These are phyloP conservation scores for Eristalis pertinax DNA, from an alignment of 2,888 invertebrate genomes.

Conservation along the genomic window DNA sequence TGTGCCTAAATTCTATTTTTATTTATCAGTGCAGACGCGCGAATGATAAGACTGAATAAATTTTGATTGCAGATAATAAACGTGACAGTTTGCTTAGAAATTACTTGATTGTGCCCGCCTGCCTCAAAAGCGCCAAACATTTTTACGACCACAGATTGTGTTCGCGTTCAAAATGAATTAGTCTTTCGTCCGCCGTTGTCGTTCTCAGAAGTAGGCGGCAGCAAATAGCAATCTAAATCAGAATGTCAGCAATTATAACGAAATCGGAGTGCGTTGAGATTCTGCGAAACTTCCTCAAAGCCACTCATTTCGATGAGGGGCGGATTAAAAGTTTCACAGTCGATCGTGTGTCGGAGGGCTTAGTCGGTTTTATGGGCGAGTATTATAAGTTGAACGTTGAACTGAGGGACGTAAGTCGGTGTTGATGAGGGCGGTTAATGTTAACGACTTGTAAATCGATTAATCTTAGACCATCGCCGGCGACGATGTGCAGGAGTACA, in stretches of 20 bases:
- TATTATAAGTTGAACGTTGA: slow-evolving; percentile 76
- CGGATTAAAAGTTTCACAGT: slow-evolving; percentile 72
- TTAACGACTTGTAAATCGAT: neutral
- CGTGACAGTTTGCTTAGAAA: neutral
- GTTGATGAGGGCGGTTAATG: neutral
- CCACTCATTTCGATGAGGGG: slow-evolving; percentile 44
- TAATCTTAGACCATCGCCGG: neutral
- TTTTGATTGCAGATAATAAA: neutral
- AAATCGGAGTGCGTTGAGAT: slow-evolving; percentile 74
- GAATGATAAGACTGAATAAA: neutral
- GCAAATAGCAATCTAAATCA: neutral
- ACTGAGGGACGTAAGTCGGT: slow-evolving; percentile 11
- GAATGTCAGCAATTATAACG: slow-evolving; percentile 29
- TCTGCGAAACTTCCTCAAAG: slow-evolving; percentile 73
- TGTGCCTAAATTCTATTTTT: neutral
- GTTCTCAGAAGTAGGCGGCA: neutral
- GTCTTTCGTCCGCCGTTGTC: slow-evolving; percentile 1
- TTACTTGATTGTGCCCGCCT: slow-evolving; percentile 1
- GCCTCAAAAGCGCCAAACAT: neutral
- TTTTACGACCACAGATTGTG: slow-evolving; percentile 1
- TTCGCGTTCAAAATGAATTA: neutral
- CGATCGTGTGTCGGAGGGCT: slow-evolving; percentile 73
- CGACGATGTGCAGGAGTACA: slow-evolving; percentile 27
- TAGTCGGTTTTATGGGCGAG: slow-evolving; percentile 79
- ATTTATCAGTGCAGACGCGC: neutral